These are phyloP conservation scores for Gymnoscopelus braueri DNA, from an alignment of 2,797 vertebrate species.

Conservation along the genomic window DNA sequence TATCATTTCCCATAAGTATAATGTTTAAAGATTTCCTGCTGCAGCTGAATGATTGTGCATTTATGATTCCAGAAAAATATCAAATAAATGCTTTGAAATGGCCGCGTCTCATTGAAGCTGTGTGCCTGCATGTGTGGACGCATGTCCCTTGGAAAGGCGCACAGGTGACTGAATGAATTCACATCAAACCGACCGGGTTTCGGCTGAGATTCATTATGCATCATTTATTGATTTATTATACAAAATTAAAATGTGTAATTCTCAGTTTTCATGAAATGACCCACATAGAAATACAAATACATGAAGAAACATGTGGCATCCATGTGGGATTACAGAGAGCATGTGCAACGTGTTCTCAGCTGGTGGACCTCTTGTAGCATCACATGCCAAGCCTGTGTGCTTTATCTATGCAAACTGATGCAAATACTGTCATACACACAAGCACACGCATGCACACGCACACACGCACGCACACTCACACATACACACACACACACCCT, in stretches of 20 bases:
- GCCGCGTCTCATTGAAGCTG: not conserved
- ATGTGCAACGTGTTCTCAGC: constrained; percentile 81
- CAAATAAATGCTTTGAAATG: constrained; percentile 65
- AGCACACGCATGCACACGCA: constrained; percentile 5
- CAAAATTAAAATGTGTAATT: constrained; percentile 84
- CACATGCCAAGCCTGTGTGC: constrained; percentile 82
- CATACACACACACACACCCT: constrained; percentile 30
- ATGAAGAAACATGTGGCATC: constrained; percentile 76
- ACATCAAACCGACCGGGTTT: constrained; percentile 6
- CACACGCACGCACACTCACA: not conserved
- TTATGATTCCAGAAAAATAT: constrained; percentile 51
- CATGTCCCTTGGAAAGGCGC: constrained; percentile 2
- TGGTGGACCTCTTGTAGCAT: constrained; percentile 76
- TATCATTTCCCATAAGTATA: constrained; percentile 44
- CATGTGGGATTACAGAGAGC: constrained; percentile 75
- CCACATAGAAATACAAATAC: constrained; percentile 81
- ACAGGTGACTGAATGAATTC: constrained; percentile 15
- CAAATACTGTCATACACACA: constrained; percentile 65
- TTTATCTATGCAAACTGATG: constrained; percentile 80
- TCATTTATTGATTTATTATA: constrained; percentile 83
- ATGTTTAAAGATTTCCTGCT: constrained; percentile 46
- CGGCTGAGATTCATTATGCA: constrained; percentile 64
- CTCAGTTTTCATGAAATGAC: constrained; percentile 73
- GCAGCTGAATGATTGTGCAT: constrained; percentile 40
- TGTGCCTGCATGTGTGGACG: not conserved